These are phyloP conservation scores for Cephus pulcher DNA, from an alignment of 2,888 invertebrate genomes.

Conservation along the genomic window DNA sequence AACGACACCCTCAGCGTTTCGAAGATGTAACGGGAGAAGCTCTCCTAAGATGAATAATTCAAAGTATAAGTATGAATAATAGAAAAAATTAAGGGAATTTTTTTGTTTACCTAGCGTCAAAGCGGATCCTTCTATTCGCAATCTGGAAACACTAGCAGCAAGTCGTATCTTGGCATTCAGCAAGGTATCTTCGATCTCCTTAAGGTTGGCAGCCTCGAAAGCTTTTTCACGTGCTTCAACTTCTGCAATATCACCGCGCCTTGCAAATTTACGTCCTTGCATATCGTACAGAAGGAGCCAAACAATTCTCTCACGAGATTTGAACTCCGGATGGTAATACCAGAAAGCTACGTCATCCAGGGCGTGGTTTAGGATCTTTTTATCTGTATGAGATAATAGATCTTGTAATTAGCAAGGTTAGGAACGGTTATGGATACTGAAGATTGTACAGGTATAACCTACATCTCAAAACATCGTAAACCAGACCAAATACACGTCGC, in stretches of 20 bases:
- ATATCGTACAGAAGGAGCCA: conserved; percentile 80
- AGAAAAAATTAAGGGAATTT: background rate
- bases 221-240: conserved; percentile 39
- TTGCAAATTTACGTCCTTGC: conserved; percentile 72
- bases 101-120: conserved; percentile 67
- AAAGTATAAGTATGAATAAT: background rate
- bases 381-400: conserved; percentile 69
- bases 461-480: conserved; percentile 82
- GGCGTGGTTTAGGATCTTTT: conserved; percentile 75
- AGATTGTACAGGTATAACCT: conserved; percentile 55
- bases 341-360: conserved; percentile 75
- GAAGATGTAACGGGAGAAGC: conserved; percentile 78
- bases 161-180: conserved; percentile 77
- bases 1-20: conserved; percentile 74
- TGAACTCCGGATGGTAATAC: conserved; percentile 67
- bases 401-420: background rate
- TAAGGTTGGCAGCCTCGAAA: conserved; percentile 52
- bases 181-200: conserved; percentile 73
- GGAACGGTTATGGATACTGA: background rate
- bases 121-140: conserved; percentile 81
- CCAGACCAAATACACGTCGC: conserved; percentile 78
- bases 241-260: conserved; percentile 36
- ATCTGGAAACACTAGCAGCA: conserved; percentile 81
- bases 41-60: conserved; percentile 68
- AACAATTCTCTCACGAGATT: conserved; percentile 65